These are phyloP conservation scores for Peromyscus melanophrys DNA, from an alignment of 2,797 vertebrate genomes.

Conservation along the genomic window DNA sequence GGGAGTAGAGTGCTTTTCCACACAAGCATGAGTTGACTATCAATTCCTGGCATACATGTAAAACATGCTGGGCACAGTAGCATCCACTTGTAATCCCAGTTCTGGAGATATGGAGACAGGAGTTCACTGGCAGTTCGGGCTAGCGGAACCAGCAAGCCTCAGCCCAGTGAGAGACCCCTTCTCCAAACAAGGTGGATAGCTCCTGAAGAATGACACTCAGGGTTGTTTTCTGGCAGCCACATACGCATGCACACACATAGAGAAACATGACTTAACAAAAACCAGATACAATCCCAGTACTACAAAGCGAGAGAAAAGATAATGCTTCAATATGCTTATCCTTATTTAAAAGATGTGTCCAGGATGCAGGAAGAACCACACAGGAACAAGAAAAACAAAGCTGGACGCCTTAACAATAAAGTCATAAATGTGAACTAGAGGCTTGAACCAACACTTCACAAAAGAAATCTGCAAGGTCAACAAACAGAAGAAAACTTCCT, in stretches of 20 bases:
- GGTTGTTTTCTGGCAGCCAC: background rate
- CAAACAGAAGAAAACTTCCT: background rate
- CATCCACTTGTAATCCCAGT: background rate
- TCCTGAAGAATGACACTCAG: background rate
- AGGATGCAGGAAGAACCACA: background rate
- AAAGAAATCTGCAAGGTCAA: slow-evolving; percentile 32
- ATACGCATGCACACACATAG: background rate
- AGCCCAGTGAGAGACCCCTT: background rate
- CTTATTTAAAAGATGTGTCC: background rate
- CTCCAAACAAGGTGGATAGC: background rate
- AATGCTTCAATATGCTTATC: background rate
- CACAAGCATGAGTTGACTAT: background rate
- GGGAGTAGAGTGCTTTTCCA: background rate
- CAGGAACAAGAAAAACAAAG: background rate
- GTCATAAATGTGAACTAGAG: background rate
- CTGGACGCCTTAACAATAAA: background rate
- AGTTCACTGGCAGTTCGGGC: background rate
- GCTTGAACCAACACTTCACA: background rate
- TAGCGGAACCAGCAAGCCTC: background rate
- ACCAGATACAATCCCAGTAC: background rate
- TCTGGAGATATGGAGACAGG: background rate
- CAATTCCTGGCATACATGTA: background rate
- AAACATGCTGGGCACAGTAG: background rate
- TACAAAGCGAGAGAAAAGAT: background rate
- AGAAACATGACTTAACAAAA: background rate